These are phyloP conservation scores for Atta texana DNA, from an alignment of 1,140 invertebrate genomes.

Conservation along the genomic window DNA sequence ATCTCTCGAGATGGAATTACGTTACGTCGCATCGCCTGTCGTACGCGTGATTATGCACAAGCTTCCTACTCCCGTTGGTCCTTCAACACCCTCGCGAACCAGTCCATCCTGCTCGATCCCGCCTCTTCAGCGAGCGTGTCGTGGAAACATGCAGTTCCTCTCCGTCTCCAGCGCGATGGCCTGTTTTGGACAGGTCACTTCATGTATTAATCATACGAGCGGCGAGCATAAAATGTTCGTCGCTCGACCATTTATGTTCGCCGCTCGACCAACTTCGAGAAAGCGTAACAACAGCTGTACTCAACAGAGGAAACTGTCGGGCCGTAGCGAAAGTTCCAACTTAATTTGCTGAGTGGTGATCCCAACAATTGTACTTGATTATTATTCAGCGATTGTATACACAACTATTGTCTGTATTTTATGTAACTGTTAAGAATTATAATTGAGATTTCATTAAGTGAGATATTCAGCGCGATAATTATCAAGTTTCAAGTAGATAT, in stretches of 20 bases:
- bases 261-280: slow-evolving; percentile 42
- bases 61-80: no score
- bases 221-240: slow-evolving; percentile 61
- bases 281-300: slow-evolving; percentile 30
- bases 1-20: slow-evolving; percentile 69
- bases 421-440: background rate
- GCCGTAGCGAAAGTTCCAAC: background rate
- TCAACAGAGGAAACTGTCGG: slow-evolving; percentile 29
- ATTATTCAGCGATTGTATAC: background rate
- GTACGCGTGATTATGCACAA: slow-evolving; percentile 62
- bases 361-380: background rate
- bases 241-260: slow-evolving; percentile 36
- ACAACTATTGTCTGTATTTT: background rate
- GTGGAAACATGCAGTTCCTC: background rate
- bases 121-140: slow-evolving; percentile 10
- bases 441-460: background rate
- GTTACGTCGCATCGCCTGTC: slow-evolving; percentile 51
- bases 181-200: slow-evolving; percentile 68
- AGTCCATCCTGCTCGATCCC: slow-evolving; percentile 4
- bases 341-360: background rate
- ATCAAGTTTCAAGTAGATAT: background rate
- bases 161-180: background rate
- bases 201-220: slow-evolving; percentile 73
- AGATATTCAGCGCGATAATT: background rate
- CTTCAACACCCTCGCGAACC: slow-evolving; percentile 7